These are phyloP conservation scores for Cheilosia urbana DNA, from an alignment of 2,888 invertebrate genomes.

Conservation along the genomic window DNA sequence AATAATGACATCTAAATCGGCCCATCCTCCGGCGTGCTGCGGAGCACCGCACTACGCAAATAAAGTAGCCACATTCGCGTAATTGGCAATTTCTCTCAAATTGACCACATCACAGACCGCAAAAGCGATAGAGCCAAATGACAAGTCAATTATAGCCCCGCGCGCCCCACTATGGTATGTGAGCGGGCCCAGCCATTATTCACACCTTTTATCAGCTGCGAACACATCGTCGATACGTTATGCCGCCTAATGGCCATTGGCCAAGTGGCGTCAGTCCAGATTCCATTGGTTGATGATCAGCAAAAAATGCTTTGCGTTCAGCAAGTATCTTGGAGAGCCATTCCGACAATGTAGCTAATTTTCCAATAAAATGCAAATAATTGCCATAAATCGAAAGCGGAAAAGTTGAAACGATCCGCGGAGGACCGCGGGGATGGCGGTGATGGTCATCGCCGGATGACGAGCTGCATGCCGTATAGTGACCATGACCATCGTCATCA, in stretches of 20 bases:
- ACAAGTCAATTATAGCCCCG: constrained; percentile 69
- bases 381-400: constrained; percentile 74
- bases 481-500: constrained; percentile 71
- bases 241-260: constrained; percentile 29
- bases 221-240: constrained; percentile 22
- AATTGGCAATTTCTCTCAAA: constrained; percentile 67
- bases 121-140: constrained; percentile 47
- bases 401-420: constrained; percentile 64
- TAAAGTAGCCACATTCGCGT: constrained; percentile 56
- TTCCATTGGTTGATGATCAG: constrained; percentile 43
- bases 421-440: constrained; percentile 3
- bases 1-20: constrained; percentile 62
- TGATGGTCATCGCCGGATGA: constrained; percentile 17
- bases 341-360: constrained; percentile 69
- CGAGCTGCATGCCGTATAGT: constrained; percentile 3
- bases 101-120: constrained; percentile 58
- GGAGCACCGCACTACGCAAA: constrained; percentile 34
- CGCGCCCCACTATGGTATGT: not conserved
- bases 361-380: constrained; percentile 73
- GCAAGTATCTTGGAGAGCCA: constrained; percentile 3
- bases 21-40: constrained; percentile 9
- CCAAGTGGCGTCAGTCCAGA: constrained; percentile 44
- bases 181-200: constrained; percentile 57
- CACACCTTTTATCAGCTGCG: constrained; percentile 70
- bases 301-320: not conserved